Evolutionary conservation across 2,797 vertebrate species (phyloP).

Genomic region (Premnoplex brunnescens): DNA sequence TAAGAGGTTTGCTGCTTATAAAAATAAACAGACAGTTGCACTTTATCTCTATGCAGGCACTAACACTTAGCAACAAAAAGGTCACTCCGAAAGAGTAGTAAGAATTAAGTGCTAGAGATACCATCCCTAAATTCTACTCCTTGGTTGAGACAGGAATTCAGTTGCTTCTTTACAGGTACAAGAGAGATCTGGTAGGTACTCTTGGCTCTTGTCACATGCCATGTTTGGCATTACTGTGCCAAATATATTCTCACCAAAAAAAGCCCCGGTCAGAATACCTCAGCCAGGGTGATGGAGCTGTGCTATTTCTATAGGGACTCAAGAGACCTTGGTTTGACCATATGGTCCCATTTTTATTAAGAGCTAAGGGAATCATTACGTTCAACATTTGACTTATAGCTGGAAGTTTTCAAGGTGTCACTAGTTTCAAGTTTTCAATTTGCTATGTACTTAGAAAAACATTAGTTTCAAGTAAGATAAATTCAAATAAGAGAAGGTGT

Average conservation of each 20-base stretch:
- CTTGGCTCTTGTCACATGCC: not conserved
- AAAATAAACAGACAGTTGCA: slow-evolving; percentile 34
- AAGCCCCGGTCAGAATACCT: not conserved
- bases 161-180: not conserved
- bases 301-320: not conserved
- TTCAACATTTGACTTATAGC: not conserved
- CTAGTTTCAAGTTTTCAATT: not conserved
- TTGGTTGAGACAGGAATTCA: not conserved
- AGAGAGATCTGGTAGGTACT: not conserved
- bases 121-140: not conserved
- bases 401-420: not conserved
- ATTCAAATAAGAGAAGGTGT: not conserved
- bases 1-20: slow-evolving; percentile 54
- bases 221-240: not conserved
- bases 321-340: not conserved
- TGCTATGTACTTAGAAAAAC: not conserved
- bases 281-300: not conserved
- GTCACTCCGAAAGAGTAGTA: not conserved
- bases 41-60: not conserved
- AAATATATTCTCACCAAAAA: not conserved
- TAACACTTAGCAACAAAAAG: not conserved
- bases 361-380: not conserved
- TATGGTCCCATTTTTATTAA: not conserved
- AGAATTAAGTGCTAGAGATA: not conserved
- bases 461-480: not conserved